phyloP scores from a whole-genome alignment of 2,888 invertebrate genomes.

The Ochropacha duplaris region DNA sequence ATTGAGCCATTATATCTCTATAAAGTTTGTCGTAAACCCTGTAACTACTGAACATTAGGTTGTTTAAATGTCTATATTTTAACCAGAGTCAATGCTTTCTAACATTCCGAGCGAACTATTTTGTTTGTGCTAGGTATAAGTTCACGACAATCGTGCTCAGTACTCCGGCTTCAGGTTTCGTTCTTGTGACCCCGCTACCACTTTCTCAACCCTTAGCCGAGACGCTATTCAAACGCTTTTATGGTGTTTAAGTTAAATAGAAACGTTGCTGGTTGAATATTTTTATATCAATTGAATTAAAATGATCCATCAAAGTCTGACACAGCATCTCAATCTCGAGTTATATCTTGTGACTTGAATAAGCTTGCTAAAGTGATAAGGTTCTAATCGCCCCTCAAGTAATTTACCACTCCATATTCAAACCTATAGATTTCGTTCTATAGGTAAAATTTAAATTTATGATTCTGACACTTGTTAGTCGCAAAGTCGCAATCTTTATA shows the following conservation, averaged over 20 bases:
- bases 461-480: too few relatives aligned
- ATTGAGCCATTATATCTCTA: background rate
- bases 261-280: background rate
- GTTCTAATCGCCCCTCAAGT: too few relatives aligned
- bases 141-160: background rate
- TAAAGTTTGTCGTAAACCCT: background rate
- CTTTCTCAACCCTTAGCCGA: background rate
- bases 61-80: background rate
- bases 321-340: too few relatives aligned
- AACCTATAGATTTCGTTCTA: too few relatives aligned
- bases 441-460: too few relatives aligned
- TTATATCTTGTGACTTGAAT: too few relatives aligned
- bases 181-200: background rate
- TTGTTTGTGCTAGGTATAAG: background rate
- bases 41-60: background rate
- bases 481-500: too few relatives aligned
- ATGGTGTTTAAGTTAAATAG: background rate
- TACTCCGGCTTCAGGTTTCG: background rate
- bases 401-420: too few relatives aligned
- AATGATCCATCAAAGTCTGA: too few relatives aligned
- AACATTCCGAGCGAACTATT: constrained; percentile 2
- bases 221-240: background rate
- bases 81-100: background rate
- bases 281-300: too few relatives aligned
- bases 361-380: too few relatives aligned